Evolutionary conservation across 2,797 vertebrate species (phyloP).

Genomic region (Menidia menidia): DNA sequence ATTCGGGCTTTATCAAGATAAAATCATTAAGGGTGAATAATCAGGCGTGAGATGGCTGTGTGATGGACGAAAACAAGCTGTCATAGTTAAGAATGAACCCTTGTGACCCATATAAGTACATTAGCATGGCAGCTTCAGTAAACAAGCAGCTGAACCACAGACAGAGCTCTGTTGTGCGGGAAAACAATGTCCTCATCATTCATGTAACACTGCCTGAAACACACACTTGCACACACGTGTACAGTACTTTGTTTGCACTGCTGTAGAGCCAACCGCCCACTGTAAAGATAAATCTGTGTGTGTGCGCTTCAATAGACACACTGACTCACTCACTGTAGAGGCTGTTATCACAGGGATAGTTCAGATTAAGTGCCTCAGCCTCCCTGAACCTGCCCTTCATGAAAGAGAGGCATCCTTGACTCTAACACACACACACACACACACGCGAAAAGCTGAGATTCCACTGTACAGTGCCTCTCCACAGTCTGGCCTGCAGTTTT

Average conservation of each 20-base stretch:
- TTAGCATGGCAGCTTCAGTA: constrained; percentile 66
- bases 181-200: constrained; percentile 61
- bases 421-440: constrained; percentile 35
- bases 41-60: constrained; percentile 38
- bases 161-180: constrained; percentile 46
- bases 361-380: constrained; percentile 72
- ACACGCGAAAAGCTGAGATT: constrained; percentile 19
- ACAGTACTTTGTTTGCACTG: constrained; percentile 53
- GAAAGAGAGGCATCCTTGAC: constrained; percentile 77
- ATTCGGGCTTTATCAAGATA: constrained; percentile 62
- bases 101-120: constrained; percentile 68
- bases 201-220: constrained; percentile 30
- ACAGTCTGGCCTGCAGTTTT: constrained; percentile 69
- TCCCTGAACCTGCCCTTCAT: constrained; percentile 70
- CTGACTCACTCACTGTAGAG: constrained; percentile 62
- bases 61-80: constrained; percentile 40
- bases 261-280: constrained; percentile 44
- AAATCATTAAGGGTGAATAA: constrained; percentile 66
- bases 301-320: constrained; percentile 50
- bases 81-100: constrained; percentile 64
- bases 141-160: constrained; percentile 63
- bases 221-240: constrained; percentile 19
- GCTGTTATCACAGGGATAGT: constrained; percentile 68
- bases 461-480: constrained; percentile 57
- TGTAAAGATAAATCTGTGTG: constrained; percentile 47